Evolutionary conservation across 2,888 invertebrate species (phyloP).

Genomic region (Trilocha varians): DNA sequence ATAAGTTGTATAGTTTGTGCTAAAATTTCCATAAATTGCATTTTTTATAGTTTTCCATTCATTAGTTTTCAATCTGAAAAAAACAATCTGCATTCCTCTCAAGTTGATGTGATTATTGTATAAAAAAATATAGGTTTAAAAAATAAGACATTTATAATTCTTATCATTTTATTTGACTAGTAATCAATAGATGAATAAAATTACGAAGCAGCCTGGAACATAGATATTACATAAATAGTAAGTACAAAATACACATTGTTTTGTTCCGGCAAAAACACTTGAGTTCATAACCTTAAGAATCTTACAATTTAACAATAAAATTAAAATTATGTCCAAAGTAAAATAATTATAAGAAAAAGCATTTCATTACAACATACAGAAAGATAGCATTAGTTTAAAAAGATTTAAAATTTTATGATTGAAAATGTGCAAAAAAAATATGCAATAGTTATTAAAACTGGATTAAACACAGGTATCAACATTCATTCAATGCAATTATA

Average conservation of each 20-base stretch:
- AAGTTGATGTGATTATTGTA: no score
- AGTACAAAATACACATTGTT: neutral
- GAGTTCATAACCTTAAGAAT: no score
- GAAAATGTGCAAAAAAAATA: neutral
- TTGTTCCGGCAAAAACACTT: neutral
- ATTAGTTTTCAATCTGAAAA: no score
- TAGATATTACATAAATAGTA: slow-evolving; percentile 1
- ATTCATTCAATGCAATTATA: no score
- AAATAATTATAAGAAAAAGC: neutral
- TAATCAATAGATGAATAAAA: slow-evolving; percentile 34
- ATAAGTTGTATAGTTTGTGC: no score
- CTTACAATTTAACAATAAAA: neutral
- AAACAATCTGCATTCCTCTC: no score
- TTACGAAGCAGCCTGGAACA: slow-evolving; percentile 22
- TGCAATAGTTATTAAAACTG: neutral
- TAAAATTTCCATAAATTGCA: no score
- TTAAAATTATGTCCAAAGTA: neutral
- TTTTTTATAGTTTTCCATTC: no score
- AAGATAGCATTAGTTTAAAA: neutral
- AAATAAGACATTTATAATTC: slow-evolving; percentile 16
- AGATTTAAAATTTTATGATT: neutral
- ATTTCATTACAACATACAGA: neutral
- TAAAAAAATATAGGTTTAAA: neutral
- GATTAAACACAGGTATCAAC: neutral
- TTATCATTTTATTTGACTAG: slow-evolving; percentile 51